phyloP scores from a whole-genome alignment of 2,888 invertebrate genomes.

The Drosophila diplacantha region DNA sequence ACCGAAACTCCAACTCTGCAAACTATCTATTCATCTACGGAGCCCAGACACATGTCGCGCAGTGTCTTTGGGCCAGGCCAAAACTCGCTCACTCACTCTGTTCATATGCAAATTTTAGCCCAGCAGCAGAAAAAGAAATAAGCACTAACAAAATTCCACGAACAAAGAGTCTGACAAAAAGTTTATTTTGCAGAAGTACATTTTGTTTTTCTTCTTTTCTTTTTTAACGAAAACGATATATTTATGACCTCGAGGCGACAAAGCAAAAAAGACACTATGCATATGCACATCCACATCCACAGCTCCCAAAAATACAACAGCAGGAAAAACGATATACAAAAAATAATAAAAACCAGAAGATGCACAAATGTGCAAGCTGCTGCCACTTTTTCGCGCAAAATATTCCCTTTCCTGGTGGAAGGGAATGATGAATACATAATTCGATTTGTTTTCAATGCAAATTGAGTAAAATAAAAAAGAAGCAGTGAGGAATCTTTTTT shows the following conservation, averaged over 20 bases:
- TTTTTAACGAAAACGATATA: slow-evolving; percentile 55
- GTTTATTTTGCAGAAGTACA: slow-evolving; percentile 40
- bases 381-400: slow-evolving; percentile 7
- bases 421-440: slow-evolving; percentile 9
- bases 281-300: slow-evolving; percentile 21
- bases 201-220: slow-evolving; percentile 20
- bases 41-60: slow-evolving; percentile 33
- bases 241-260: slow-evolving; percentile 64
- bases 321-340: slow-evolving; percentile 10
- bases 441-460: slow-evolving; percentile 11
- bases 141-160: slow-evolving; percentile 12
- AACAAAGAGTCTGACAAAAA: slow-evolving; percentile 31
- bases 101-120: slow-evolving; percentile 37
- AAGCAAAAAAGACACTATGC: slow-evolving; percentile 36
- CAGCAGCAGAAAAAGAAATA: slow-evolving; percentile 4
- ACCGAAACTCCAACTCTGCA: neutral
- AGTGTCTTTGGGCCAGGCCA: slow-evolving; percentile 37
- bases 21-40: neutral
- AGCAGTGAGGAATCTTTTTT: neutral
- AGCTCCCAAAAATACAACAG: slow-evolving; percentile 16
- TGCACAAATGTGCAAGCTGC: slow-evolving; percentile 32
- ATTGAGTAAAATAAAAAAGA: neutral
- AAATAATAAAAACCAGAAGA: slow-evolving; percentile 19
- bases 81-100: slow-evolving; percentile 14
- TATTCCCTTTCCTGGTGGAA: neutral